Evolutionary conservation across 2,113 vertebrate genomes (phyloP).

Genomic region (Pygoscelis adeliae): DNA sequence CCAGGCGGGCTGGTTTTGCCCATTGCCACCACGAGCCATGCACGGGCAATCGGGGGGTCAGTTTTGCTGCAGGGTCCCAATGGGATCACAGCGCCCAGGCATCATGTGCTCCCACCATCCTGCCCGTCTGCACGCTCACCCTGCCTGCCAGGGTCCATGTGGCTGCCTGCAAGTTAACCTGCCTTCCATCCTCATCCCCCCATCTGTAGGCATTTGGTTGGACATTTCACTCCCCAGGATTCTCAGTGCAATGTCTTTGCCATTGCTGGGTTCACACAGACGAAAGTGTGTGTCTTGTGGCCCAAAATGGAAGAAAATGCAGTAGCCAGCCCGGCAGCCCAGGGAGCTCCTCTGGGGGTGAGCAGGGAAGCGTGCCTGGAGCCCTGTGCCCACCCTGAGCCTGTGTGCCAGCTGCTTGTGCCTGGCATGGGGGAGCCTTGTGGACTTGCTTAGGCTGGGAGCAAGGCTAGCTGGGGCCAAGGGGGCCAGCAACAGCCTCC

Average conservation of each 20-base stretch:
- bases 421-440: neutral
- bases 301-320: neutral
- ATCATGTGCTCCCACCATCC: neutral
- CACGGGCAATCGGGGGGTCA: accelerated
- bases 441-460: neutral
- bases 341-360: neutral
- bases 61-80: neutral
- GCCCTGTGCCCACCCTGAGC: neutral
- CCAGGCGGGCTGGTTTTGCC: neutral
- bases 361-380: neutral
- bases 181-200: neutral
- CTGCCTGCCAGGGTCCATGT: neutral
- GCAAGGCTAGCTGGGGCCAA: neutral
- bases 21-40: accelerated
- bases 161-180: neutral
- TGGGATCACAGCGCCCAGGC: too few species aligned
- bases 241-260: neutral
- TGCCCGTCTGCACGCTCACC: accelerated
- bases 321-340: neutral
- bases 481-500: too few species aligned
- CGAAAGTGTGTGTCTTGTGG: neutral
- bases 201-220: neutral
- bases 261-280: neutral
- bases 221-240: neutral
- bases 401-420: neutral